A percentile compares a stretch with the other conserved stretches of the same genome.
phyloP scores from a whole-genome alignment of 2,888 invertebrate genomes.

The Amphiduros pacificus region DNA sequence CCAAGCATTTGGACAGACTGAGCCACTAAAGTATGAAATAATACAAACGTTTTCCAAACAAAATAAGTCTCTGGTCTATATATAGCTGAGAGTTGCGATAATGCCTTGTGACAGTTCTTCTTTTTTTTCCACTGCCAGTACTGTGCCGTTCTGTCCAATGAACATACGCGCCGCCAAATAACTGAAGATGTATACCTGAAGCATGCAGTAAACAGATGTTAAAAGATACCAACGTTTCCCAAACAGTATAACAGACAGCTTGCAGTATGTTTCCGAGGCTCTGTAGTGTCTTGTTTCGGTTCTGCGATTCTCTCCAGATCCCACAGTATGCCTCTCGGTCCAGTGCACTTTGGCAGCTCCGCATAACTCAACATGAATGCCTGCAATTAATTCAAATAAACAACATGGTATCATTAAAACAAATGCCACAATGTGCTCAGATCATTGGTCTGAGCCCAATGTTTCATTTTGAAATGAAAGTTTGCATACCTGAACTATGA shows the following conservation, averaged over 20 bases:
- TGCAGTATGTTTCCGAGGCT: conserved; percentile 42
- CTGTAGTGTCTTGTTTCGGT: conserved; percentile 44
- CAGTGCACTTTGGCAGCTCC: conserved; percentile 46
- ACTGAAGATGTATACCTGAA: conserved; percentile 38
- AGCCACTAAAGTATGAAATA: no score
- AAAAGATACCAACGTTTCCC: conserved; percentile 31
- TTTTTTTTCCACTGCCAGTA: conserved; percentile 43
- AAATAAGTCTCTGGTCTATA: conserved; percentile 35
- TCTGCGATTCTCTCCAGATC: conserved; percentile 41
- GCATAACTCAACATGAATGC: conserved; percentile 37
- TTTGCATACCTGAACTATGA: no score
- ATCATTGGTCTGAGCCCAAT: no score
- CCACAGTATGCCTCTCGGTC: conserved; percentile 42
- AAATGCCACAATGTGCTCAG: no score
- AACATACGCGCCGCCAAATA: conserved; percentile 43
- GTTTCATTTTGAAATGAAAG: no score
- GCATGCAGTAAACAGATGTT: background rate
- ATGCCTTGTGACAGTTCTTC: conserved; percentile 41
- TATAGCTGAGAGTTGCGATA: conserved; percentile 43
- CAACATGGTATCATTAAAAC: no score
- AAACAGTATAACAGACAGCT: conserved; percentile 35
- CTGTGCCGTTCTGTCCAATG: conserved; percentile 45
- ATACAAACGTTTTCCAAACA: conserved; percentile 41
- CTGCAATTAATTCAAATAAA: no score
- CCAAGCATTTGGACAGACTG: no score